phyloP scores from a whole-genome alignment of 2,797 vertebrate species.

The Triplophysa yarkandensis region DNA sequence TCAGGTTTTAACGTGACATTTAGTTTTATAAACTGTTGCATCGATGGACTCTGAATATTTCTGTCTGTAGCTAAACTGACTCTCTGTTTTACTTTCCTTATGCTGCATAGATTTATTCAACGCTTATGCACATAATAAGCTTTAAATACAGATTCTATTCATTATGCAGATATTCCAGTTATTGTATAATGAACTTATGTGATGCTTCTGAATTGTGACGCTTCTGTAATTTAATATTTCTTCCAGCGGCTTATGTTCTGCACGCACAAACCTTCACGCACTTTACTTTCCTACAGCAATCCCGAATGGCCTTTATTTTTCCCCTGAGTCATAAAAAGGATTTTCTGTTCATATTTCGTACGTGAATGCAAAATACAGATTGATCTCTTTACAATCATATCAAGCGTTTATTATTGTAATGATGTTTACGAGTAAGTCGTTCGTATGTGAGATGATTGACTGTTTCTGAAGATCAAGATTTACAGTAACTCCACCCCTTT shows the following conservation, averaged over 20 bases:
- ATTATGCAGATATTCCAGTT: background rate
- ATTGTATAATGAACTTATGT: background rate
- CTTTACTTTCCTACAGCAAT: constrained; percentile 77
- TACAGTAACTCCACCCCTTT: too few relatives aligned
- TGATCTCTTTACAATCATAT: constrained; percentile 57
- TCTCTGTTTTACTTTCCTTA: background rate
- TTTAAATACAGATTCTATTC: background rate
- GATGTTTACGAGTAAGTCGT: background rate
- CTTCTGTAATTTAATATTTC: constrained; percentile 13
- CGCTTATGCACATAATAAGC: constrained; percentile 44
- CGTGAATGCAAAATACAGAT: constrained; percentile 59
- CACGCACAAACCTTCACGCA: constrained; percentile 68
- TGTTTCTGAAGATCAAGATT: too few relatives aligned
- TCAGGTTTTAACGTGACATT: background rate
- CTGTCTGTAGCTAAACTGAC: background rate
- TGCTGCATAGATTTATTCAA: constrained; percentile 23
- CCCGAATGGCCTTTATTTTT: constrained; percentile 72
- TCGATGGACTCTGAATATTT: background rate
- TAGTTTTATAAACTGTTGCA: background rate
- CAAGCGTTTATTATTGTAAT: background rate
- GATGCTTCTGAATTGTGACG: background rate
- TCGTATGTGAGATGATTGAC: too few relatives aligned
- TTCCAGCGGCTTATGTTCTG: constrained; percentile 65
- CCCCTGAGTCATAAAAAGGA: constrained; percentile 64
- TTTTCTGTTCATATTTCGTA: constrained; percentile 57